Evolutionary conservation across 2,113 vertebrate species (phyloP).

Genomic region (Sorex araneus): DNA sequence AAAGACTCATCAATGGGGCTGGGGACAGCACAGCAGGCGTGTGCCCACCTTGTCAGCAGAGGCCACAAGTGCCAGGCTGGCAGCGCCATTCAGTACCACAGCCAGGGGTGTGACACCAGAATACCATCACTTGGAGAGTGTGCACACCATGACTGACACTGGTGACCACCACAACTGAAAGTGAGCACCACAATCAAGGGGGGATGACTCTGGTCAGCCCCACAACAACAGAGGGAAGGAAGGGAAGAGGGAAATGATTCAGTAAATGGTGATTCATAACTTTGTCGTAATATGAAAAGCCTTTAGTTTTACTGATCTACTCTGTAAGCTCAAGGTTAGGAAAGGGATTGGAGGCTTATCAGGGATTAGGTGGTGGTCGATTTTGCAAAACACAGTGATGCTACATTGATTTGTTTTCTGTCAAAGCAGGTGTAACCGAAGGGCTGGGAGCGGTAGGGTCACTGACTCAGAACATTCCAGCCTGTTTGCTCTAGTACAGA

Average conservation of each 20-base stretch:
- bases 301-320: conserved; percentile 34
- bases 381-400: conserved; percentile 45
- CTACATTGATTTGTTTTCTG: conserved; percentile 31
- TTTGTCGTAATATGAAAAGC: conserved; percentile 63
- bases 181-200: too few relatives aligned
- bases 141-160: too few relatives aligned
- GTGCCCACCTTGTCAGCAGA: too few relatives aligned
- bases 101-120: too few relatives aligned
- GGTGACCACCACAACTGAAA: too few relatives aligned
- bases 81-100: too few relatives aligned
- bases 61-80: too few relatives aligned
- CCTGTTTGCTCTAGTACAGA: conserved; percentile 18
- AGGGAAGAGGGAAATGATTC: conserved; percentile 16
- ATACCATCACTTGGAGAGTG: too few relatives aligned
- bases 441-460: neutral
- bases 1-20: too few relatives aligned
- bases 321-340: conserved; percentile 47
- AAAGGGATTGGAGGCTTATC: neutral
- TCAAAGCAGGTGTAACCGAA: neutral
- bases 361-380: neutral
- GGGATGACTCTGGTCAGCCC: too few relatives aligned
- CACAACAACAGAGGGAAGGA: too few relatives aligned
- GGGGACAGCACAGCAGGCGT: too few relatives aligned
- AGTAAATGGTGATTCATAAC: conserved; percentile 33
- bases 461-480: conserved; percentile 8